Base-by-base conservation (phyloP, 1,140 invertebrate genomes). In the Penaeus indicus region DNA sequence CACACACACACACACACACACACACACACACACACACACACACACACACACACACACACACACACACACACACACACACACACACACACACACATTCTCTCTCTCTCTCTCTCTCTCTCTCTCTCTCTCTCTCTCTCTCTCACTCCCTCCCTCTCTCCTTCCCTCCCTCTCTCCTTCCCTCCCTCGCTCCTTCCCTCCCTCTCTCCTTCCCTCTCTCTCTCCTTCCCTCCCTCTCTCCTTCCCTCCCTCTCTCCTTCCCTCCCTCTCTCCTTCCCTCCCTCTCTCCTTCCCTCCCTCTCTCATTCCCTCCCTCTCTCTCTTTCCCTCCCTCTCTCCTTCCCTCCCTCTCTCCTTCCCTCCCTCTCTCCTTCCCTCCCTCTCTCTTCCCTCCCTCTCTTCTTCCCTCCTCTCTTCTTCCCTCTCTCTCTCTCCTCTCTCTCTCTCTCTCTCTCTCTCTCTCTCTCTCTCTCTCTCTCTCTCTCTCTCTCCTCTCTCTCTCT, bases 21-120 rank as follows among this genome's bases (percentile, higher is more conserved):
- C 67, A n/a, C 5, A n/a, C 67, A 69, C 5, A 69, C 67, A n/a
- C 5, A n/a, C 67, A 69, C 5, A n/a, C 67, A n/a, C 5, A n/a
- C 67, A 69, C 5, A 69, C 67, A 69, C 5, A 69, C 67, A n/a
- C 5, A n/a, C 67, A 69, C 5, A n/a, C 67, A n/a, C 5, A n/a
- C 67, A n/a, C 5, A 69, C 67, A 69, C 5, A n/a, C 67, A n/a
- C 5, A n/a, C 67, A 69, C 5, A n/a, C 67, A n/a, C 5, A n/a
- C 67, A n/a, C 5, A 69, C 67, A 69, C 5, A 69, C 67, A n/a
- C 5, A n/a, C 67, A n/a, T 19, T 72, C 19, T 25, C 19, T 25
- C 67, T 72, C 67, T 72, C 67, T 72, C 67, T 72, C 67, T 72
- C 13, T 72, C 19, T 72, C 67, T 11, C 67, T 72, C 13, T 72